Evolutionary conservation across 2,113 vertebrate species (phyloP).

Genomic region (Ariopsis seemanni): DNA sequence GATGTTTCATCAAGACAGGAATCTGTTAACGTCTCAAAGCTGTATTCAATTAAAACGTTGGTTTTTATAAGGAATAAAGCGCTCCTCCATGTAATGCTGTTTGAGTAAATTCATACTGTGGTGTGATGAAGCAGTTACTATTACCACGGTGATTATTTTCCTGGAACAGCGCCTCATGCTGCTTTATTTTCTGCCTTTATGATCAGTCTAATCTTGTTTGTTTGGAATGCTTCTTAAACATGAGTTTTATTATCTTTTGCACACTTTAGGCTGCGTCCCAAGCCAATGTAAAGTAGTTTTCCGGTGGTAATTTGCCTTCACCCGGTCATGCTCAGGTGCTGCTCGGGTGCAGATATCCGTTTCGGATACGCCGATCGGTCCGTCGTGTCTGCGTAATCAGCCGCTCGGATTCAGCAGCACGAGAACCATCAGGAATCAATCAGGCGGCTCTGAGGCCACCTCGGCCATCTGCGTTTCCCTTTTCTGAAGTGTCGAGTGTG

Average conservation of each 20-base stretch:
- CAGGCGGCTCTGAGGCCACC: slow-evolving; percentile 44
- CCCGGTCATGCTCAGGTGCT: slow-evolving; percentile 47
- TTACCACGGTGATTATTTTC: background rate
- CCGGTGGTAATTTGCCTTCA: slow-evolving; percentile 36
- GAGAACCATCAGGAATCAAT: slow-evolving; percentile 57
- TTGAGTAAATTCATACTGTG: background rate
- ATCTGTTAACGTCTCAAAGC: too few relatives aligned
- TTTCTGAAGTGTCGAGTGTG: slow-evolving; percentile 41
- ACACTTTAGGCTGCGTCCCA: too few relatives aligned
- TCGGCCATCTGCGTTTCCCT: background rate
- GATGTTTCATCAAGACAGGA: too few relatives aligned
- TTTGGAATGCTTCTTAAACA: too few relatives aligned
- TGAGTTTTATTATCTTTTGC: background rate
- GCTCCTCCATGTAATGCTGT: background rate
- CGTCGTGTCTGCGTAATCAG: slow-evolving; percentile 58
- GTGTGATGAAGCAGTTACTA: background rate
- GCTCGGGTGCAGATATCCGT: background rate
- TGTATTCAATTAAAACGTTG: background rate
- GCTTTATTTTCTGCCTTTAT: background rate
- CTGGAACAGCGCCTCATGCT: background rate
- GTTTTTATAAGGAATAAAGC: background rate
- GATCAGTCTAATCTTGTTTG: background rate
- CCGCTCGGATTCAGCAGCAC: slow-evolving; percentile 61
- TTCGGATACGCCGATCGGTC: slow-evolving; percentile 1
- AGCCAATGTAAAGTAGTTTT: background rate